Conservation (phyloP, 2,888 invertebrate species). For the Iphiclides podalirius region DNA sequence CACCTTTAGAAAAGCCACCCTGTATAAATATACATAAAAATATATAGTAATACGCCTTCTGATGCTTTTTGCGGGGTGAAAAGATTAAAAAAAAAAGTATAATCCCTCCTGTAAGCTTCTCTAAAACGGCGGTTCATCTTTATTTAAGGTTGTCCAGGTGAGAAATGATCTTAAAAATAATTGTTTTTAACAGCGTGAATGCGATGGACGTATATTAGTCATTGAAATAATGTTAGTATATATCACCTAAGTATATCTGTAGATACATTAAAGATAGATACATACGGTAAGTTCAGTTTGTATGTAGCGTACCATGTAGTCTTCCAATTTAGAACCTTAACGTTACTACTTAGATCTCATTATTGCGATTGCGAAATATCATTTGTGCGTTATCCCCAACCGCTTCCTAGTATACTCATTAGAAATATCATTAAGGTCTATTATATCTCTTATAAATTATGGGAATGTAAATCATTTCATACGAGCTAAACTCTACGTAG, state of each 20-base stretch:
- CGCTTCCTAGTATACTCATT: conserved; percentile 6
- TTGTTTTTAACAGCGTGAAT: neutral
- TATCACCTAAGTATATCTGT: neutral
- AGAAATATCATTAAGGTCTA: neutral
- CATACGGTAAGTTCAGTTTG: conserved; percentile 1
- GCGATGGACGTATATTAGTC: neutral
- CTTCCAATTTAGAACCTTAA: conserved; percentile 58
- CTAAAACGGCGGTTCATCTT: too few species aligned
- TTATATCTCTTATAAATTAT: neutral
- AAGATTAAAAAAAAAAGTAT: too few species aligned
- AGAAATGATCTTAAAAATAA: too few species aligned
- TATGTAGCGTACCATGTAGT: conserved; percentile 41
- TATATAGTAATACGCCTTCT: too few species aligned
- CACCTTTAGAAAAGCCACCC: too few species aligned
- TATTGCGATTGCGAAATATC: conserved; percentile 25
- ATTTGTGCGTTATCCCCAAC: conserved; percentile 29
- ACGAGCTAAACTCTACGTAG: neutral
- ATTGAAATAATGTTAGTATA: neutral
- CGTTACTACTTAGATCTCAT: conserved; percentile 54
- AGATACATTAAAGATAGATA: neutral
- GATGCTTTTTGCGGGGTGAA: too few species aligned
- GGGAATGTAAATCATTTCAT: neutral
- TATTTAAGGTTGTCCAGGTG: too few species aligned
- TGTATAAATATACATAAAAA: too few species aligned
- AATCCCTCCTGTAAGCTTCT: too few species aligned